Base-by-base conservation (phyloP, 1,140 invertebrate genomes). In the Ruditapes philippinarum region DNA sequence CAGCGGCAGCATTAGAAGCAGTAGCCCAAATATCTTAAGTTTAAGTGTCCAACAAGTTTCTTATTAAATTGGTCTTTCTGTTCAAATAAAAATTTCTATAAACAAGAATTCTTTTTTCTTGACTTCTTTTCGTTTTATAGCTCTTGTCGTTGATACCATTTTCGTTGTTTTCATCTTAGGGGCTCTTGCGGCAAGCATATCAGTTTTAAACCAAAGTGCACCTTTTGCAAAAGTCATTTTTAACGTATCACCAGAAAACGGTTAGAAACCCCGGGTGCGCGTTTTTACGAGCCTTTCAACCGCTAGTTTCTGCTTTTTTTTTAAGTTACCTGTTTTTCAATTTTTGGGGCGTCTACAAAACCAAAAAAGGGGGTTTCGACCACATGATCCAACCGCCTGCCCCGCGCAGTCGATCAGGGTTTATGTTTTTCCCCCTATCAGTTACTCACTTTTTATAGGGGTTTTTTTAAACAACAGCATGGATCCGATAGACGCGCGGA, bases 131-230 rank as follows among this genome's bases (percentile, higher is more conserved):
- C 4, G 60, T n/a, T 9, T 9, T 25, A 9, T 62, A 5, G 9
- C 60, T 25, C 22, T 19, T 62, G 22, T 25, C n/a, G n/a, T 25
- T 9, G 5, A 25, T n/a, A 25, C 22, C 31, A n/a, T 31, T 22
- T 31, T n/a, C 19, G 42, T 40, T 17, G 5, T 73, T n/a, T n/a
- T n/a, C n/a, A 14, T 51, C 25, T 17, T 28, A 79, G 76, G 76
- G 3, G 49, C 76, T 36, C 28, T 79, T n/a, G 76, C 76, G 14
- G 76, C 76, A 0, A 60, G 76, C 22, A 79, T 79, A 33, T 79
- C 51, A 28, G 45, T 60, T 22, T 49, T 79, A 19, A 79, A 33
- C 54, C 76, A 33, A 2, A 33, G 14, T 79, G 76, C 40, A 49
- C 54, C 28, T 14, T 79, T 60, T n/a, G 31, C 76, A 17, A 79